phyloP scores from a whole-genome alignment of 2,797 vertebrate species.

The Jordanella pulchra region DNA sequence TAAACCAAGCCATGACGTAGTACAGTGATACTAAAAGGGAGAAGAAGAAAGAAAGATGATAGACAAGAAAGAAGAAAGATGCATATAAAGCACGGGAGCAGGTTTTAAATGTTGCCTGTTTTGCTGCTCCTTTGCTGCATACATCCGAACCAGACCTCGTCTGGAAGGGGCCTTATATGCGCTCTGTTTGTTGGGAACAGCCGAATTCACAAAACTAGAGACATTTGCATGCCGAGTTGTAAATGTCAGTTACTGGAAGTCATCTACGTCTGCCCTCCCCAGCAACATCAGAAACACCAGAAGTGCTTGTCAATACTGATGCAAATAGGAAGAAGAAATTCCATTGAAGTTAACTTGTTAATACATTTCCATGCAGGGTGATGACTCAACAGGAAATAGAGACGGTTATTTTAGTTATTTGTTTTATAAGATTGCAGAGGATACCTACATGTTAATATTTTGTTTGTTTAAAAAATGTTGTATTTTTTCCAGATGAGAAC shows the following conservation, averaged over 20 bases:
- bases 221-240: background rate
- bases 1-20: no score
- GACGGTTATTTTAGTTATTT: background rate
- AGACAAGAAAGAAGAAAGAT: no score
- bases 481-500: no score
- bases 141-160: no score
- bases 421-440: background rate
- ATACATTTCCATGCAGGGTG: background rate
- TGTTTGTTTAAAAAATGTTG: background rate
- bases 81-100: no score
- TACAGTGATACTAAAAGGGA: no score
- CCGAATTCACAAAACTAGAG: background rate
- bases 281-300: background rate
- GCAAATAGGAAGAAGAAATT: background rate
- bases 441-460: background rate
- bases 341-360: background rate
- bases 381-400: background rate
- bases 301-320: background rate
- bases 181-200: background rate
- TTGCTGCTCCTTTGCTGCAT: no score
- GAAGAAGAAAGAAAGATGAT: no score
- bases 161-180: background rate
- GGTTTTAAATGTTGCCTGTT: no score
- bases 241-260: background rate
- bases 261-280: background rate